Percentiles rank a stretch among this genome's conserved stretches.
Conservation (phyloP, 1,140 invertebrate genomes). For the Tetramorium alpestre region DNA sequence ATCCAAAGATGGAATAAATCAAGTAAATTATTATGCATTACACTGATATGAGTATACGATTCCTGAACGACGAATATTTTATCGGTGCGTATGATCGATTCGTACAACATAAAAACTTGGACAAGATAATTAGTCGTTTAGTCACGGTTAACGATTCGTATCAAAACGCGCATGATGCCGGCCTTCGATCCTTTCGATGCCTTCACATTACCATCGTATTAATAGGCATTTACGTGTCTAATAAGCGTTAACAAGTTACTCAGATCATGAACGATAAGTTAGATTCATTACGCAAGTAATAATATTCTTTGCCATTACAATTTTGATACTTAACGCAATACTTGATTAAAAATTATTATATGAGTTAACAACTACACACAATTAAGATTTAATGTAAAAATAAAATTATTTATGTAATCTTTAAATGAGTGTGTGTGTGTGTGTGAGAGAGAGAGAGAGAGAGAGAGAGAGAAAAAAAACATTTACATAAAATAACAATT, state of each 20-base stretch:
- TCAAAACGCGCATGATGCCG: constrained; percentile 54
- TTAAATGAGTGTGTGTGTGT: not conserved
- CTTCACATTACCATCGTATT: constrained; percentile 52
- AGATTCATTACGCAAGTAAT: constrained; percentile 45
- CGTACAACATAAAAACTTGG: constrained; percentile 41
- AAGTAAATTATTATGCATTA: constrained; percentile 42
- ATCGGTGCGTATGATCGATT: constrained; percentile 55
- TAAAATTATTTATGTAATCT: not conserved
- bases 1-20: constrained; percentile 35
- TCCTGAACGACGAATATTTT: constrained; percentile 36
- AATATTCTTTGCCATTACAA: constrained; percentile 12
- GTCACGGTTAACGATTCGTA: constrained; percentile 61
- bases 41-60: not conserved
- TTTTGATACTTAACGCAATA: constrained; percentile 11
- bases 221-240: constrained; percentile 58
- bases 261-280: constrained; percentile 54
- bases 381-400: not conserved
- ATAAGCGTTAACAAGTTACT: constrained; percentile 61
- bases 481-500: not conserved
- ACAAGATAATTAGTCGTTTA: constrained; percentile 61
- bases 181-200: constrained; percentile 56
- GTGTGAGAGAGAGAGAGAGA: not conserved
- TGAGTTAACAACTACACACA: not conserved
- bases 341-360: not conserved
- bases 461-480: not conserved